A percentile compares a stretch with the other conserved stretches of the same genome.
Conservation (phyloP, 2,888 invertebrate genomes). For the Tryphoninae sp. region DNA sequence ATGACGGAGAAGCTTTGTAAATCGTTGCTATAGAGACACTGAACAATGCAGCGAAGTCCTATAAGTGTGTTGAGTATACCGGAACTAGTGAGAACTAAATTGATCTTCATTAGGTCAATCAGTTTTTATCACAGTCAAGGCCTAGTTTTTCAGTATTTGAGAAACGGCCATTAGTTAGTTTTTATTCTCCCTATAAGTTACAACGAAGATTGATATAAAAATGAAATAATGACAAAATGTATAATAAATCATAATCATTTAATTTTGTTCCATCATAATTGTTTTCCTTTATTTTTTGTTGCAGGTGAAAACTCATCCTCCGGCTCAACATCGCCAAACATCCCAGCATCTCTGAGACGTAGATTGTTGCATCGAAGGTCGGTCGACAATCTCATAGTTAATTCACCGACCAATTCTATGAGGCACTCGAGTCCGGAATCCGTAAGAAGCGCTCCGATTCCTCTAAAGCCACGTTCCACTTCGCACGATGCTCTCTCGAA, state of each 20-base stretch:
- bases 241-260: constrained; percentile 33
- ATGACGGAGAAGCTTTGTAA: background rate
- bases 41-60: background rate
- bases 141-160: background rate
- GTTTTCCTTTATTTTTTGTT: constrained; percentile 56
- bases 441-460: constrained; percentile 77
- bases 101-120: background rate
- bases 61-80: background rate
- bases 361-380: constrained; percentile 78
- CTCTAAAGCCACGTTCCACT: constrained; percentile 76
- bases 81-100: background rate
- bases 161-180: background rate
- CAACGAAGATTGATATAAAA: too few relatives aligned
- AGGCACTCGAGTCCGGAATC: constrained; percentile 80
- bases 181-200: background rate
- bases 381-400: constrained; percentile 78
- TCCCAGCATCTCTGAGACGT: constrained; percentile 72
- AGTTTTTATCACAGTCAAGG: background rate
- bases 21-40: background rate
- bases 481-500: constrained; percentile 78
- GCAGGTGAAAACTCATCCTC: constrained; percentile 77
- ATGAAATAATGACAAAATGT: too few relatives aligned
- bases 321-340: constrained; percentile 76
- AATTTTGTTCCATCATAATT: constrained; percentile 39
- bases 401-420: constrained; percentile 77